These are phyloP conservation scores for Tetranychus truncatus DNA, from an alignment of 2,888 invertebrate genomes.

Conservation along the genomic window DNA sequence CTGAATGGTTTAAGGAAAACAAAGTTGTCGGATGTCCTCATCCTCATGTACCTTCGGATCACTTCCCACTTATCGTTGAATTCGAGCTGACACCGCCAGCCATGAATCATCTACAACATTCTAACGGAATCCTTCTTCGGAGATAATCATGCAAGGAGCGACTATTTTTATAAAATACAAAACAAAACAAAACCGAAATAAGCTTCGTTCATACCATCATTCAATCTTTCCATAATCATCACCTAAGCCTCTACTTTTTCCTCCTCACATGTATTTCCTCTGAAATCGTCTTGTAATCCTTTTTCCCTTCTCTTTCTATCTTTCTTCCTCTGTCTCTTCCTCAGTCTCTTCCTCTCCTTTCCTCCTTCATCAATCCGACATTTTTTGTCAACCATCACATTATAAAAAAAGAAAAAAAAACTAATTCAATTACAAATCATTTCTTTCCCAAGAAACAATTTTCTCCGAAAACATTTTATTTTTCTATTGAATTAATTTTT, in stretches of 20 bases:
- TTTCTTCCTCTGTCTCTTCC: conserved; percentile 4
- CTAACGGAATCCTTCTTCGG: conserved; percentile 17
- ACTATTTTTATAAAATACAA: not conserved
- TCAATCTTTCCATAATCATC: not conserved
- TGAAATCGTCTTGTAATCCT: not conserved
- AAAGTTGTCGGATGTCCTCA: conserved; percentile 95
- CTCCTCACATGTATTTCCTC: not conserved
- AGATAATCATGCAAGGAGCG: conserved; percentile 13
- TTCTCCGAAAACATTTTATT: too few species aligned
- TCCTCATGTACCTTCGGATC: conserved; percentile 90
- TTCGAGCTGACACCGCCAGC: conserved; percentile 40
- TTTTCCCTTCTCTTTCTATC: not conserved
- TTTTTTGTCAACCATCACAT: not conserved
- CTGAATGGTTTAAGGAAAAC: conserved; percentile 71
- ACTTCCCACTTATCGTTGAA: conserved; percentile 76
- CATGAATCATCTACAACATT: conserved; percentile 9
- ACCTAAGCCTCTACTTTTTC: not conserved
- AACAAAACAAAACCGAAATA: not conserved
- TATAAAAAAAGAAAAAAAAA: not conserved
- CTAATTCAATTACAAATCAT: not conserved
- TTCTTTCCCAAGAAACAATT: too few species aligned
- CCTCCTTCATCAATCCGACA: not conserved
- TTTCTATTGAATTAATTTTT: too few species aligned
- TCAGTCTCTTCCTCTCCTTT: conserved; percentile 5
- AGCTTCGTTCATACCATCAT: not conserved